Evolutionary conservation across 1,140 invertebrate genomes (phyloP).

Genomic region (Cydia pomonella): DNA sequence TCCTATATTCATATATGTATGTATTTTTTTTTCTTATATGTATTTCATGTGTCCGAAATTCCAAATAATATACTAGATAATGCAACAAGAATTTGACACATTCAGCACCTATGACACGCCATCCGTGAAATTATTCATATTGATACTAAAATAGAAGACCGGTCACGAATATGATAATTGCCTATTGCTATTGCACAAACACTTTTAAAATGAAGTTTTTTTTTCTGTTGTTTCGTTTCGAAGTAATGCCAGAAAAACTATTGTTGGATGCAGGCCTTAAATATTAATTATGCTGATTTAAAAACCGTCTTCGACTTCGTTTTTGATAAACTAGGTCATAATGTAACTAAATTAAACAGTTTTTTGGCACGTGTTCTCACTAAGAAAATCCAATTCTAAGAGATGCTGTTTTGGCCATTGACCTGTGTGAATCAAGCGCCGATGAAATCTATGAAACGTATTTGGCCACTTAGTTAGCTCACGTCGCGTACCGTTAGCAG

Average conservation of each 20-base stretch:
- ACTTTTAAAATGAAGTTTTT: neutral
- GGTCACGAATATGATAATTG: neutral
- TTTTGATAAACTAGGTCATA: neutral
- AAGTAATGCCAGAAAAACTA: too few species aligned
- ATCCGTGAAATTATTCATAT: constrained; percentile 4
- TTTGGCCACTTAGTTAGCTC: neutral
- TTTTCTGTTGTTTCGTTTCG: neutral
- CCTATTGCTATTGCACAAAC: neutral
- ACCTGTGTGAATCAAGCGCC: neutral
- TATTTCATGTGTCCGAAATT: too few species aligned
- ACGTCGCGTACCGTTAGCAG: constrained; percentile 17
- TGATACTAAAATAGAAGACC: neutral
- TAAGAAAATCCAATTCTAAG: neutral
- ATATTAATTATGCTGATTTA: neutral
- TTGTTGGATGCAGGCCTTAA: too few species aligned
- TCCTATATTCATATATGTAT: too few species aligned
- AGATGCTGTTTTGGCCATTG: neutral
- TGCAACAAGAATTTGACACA: too few species aligned
- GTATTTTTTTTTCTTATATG: too few species aligned
- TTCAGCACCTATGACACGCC: neutral
- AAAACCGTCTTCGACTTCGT: neutral
- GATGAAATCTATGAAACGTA: constrained; percentile 6
- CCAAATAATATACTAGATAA: too few species aligned
- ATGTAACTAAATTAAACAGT: neutral
- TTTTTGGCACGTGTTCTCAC: neutral